These are phyloP conservation scores for Anolis carolinensis DNA, from an alignment of 2,113 vertebrate species.

Conservation along the genomic window DNA sequence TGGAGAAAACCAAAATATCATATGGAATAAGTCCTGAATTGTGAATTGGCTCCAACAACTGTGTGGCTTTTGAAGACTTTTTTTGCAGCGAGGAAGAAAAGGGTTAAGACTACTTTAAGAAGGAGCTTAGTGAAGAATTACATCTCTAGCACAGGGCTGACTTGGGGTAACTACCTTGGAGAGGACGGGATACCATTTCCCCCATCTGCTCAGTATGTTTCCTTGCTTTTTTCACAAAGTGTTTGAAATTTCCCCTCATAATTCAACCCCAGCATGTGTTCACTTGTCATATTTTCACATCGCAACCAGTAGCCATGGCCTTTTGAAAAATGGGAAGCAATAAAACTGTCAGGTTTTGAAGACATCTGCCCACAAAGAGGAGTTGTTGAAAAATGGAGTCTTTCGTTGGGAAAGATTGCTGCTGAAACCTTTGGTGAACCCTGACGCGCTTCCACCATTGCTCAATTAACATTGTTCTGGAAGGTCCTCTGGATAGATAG, in stretches of 20 bases:
- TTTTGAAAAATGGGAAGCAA: constrained; percentile 13
- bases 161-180: not conserved
- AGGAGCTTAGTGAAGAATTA: too few species aligned
- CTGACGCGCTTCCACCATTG: not conserved
- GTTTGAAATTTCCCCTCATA: not conserved
- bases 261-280: not conserved
- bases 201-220: not conserved
- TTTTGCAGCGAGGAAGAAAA: too few species aligned
- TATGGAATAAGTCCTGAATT: too few species aligned
- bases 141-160: not conserved
- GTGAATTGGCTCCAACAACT: too few species aligned
- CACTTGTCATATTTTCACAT: constrained; percentile 22
- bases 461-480: not conserved
- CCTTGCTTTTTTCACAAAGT: not conserved
- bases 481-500: not conserved
- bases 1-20: too few species aligned
- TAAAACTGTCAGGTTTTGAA: not conserved
- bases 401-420: not conserved
- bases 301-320: not conserved
- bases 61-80: too few species aligned
- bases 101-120: too few species aligned
- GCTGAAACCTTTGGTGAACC: not conserved
- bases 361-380: not conserved
- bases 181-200: not conserved
- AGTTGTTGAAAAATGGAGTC: not conserved